phyloP scores from a whole-genome alignment of 1,140 invertebrate species.

The Centruroides sculpturatus region DNA sequence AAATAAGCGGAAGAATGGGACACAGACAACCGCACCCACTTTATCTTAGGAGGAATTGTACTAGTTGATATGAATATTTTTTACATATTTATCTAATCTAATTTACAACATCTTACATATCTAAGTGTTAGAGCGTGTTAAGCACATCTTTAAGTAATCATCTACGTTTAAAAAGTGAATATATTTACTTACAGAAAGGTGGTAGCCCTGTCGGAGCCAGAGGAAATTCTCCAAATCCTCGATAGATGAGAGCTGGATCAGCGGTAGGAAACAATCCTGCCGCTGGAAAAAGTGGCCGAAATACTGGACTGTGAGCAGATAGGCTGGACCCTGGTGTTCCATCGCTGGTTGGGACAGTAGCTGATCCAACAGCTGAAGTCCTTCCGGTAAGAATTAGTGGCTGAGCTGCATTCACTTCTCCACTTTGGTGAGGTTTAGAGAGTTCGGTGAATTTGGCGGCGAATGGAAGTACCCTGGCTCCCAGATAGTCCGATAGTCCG shows the following conservation, averaged over 20 bases:
- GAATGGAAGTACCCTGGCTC: conserved; percentile 11
- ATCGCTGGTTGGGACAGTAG: neutral
- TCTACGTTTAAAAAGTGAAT: neutral
- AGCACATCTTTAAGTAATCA: no score
- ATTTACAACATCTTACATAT: no score
- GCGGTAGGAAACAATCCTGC: conserved; percentile 34
- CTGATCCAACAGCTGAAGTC: neutral
- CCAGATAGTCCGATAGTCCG: conserved; percentile 11
- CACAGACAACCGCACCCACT: no score
- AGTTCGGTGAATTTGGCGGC: conserved; percentile 11
- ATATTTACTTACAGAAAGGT: conserved; percentile 42
- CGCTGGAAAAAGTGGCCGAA: conserved; percentile 21
- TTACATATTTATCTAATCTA: no score
- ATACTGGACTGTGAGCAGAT: conserved; percentile 19
- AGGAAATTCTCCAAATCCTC: conserved; percentile 13
- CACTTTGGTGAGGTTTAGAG: neutral
- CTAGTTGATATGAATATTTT: no score
- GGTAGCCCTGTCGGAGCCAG: conserved; percentile 34
- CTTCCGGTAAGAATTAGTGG: neutral
- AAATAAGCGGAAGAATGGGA: no score
- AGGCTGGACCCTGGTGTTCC: neutral
- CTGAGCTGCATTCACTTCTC: conserved; percentile 1
- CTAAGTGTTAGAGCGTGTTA: no score
- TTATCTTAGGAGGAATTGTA: no score
- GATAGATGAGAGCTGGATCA: conserved; percentile 11